These are phyloP conservation scores for Adineta ricciae DNA, from an alignment of 2,888 invertebrate genomes.

Conservation along the genomic window DNA sequence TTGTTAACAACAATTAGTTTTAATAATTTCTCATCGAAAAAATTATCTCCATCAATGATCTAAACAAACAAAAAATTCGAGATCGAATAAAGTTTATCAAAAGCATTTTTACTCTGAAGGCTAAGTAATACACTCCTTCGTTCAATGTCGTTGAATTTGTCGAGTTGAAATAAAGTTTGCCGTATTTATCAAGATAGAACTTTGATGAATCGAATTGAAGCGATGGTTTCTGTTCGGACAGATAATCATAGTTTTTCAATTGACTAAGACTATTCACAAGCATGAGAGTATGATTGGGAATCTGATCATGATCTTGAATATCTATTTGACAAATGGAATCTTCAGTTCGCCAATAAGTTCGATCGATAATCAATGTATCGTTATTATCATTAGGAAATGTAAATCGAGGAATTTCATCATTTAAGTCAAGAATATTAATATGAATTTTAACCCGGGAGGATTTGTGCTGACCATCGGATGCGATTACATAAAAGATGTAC, in stretches of 20 bases:
- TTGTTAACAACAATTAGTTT: slow-evolving; percentile 5
- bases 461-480: neutral
- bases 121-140: neutral
- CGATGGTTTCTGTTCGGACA: neutral
- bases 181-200: neutral
- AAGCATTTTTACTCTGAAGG: neutral
- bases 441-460: neutral
- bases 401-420: slow-evolving; percentile 4
- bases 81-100: too few species aligned
- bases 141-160: neutral
- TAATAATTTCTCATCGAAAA: slow-evolving; percentile 7
- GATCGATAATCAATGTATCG: neutral
- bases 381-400: slow-evolving; percentile 1
- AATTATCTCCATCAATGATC: neutral
- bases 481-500: neutral
- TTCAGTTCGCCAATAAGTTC: neutral
- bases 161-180: neutral
- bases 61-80: neutral
- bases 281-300: neutral
- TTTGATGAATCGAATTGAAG: neutral
- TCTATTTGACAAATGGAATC: slow-evolving; percentile 2
- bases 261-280: neutral
- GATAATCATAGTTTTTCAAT: neutral
- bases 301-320: neutral
- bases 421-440: neutral